phyloP scores from a whole-genome alignment of 1,140 invertebrate species.

The Ericerus pela region DNA sequence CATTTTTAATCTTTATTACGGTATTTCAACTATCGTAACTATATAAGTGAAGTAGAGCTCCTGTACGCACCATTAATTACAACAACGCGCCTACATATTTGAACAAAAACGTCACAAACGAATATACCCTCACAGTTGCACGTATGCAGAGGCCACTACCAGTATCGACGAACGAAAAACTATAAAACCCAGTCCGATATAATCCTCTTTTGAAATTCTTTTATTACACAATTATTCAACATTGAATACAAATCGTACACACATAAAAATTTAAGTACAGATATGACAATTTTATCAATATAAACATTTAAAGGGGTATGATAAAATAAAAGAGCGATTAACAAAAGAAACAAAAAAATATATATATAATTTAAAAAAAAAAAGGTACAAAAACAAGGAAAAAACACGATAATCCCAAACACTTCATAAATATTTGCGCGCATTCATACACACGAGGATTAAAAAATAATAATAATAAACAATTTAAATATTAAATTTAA shows the following conservation, averaged over 20 bases:
- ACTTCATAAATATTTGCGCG: neutral
- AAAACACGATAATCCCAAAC: neutral
- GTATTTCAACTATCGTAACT: too few species aligned
- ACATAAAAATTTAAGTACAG: conserved; percentile 12
- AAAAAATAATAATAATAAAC: neutral
- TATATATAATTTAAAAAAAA: neutral
- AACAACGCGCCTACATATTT: too few species aligned
- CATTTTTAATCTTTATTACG: too few species aligned
- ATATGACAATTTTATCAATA: conserved; percentile 10
- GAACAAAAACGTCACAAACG: too few species aligned
- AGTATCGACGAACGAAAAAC: too few species aligned
- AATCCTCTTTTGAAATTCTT: neutral
- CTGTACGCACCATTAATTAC: too few species aligned
- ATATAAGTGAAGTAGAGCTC: too few species aligned
- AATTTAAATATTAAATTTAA: too few species aligned
- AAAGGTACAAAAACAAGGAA: neutral
- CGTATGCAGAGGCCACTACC: too few species aligned
- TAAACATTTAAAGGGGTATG: conserved; percentile 7
- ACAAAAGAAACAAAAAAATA: neutral
- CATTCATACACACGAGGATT: neutral
- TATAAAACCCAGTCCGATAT: too few species aligned
- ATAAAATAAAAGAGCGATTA: conserved; percentile 4
- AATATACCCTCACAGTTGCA: too few species aligned
- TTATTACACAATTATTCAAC: conserved; percentile 11
- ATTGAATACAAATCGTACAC: conserved; percentile 11